These are phyloP conservation scores for Penaeus indicus DNA, from an alignment of 1,140 invertebrate species.

Conservation along the genomic window DNA sequence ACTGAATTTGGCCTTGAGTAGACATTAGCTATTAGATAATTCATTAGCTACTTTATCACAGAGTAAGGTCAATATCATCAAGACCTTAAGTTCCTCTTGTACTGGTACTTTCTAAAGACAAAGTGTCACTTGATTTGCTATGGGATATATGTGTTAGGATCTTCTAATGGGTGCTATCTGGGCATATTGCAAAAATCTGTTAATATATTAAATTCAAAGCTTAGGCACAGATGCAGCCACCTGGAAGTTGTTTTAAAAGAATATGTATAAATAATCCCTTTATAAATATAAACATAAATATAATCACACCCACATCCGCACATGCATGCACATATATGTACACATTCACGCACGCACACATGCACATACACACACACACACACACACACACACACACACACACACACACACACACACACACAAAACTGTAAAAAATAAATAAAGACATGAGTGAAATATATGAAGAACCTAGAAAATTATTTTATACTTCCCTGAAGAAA, in stretches of 20 bases:
- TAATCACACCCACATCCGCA: not conserved
- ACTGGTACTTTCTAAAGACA: too few species aligned
- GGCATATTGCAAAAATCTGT: too few species aligned
- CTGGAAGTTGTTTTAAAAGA: not conserved
- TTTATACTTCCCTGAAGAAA: not conserved
- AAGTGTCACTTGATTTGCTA: too few species aligned
- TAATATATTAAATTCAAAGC: not conserved
- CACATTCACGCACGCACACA: not conserved
- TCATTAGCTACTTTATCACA: too few species aligned
- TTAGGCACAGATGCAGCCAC: not conserved
- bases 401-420: not conserved
- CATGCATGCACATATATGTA: not conserved
- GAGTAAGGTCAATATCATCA: too few species aligned
- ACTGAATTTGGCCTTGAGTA: too few species aligned
- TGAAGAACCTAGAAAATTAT: not conserved
- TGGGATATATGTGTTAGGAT: too few species aligned
- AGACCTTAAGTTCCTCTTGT: too few species aligned
- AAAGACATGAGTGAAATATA: not conserved
- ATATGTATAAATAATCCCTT: not conserved
- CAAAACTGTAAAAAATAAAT: not conserved
- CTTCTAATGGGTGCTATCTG: too few species aligned
- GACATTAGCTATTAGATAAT: too few species aligned
- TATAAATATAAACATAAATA: constrained; percentile 9
- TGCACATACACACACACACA: not conserved
- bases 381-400: not conserved